A percentile compares a stretch with the other conserved stretches of the same genome.
Conservation (phyloP, 92 coral and sea anemone species). For the Epizoanthus scotinus region DNA sequence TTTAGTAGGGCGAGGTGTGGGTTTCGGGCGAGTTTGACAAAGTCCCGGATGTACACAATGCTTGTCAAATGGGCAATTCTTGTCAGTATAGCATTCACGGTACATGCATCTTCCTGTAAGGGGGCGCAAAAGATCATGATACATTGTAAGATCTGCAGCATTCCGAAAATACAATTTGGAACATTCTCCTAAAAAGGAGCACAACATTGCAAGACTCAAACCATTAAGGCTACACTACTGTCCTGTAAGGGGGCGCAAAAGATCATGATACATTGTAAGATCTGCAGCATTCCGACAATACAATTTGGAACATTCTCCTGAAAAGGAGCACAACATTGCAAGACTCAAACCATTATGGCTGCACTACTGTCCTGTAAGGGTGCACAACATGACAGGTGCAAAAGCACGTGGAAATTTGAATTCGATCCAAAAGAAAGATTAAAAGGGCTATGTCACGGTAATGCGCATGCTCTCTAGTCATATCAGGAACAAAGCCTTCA, state of each 20-base stretch:
- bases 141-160: neutral
- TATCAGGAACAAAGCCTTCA: too few species aligned
- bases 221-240: neutral
- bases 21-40: slow-evolving; percentile 8
- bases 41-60: slow-evolving; percentile 9
- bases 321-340: too few species aligned
- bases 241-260: neutral
- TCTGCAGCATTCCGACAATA: neutral
- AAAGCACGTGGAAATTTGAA: too few species aligned
- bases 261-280: neutral
- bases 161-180: neutral
- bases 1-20: neutral
- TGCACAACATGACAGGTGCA: too few species aligned
- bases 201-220: neutral
- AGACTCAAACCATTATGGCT: too few species aligned
- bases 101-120: neutral
- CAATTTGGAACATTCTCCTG: too few species aligned
- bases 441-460: too few species aligned
- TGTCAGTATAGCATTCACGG: neutral
- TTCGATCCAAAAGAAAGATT: too few species aligned
- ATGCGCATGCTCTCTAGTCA: too few species aligned
- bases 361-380: neutral
- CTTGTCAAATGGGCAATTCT: neutral
- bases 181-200: too few species aligned
- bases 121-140: neutral